Evolutionary conservation across 2,888 invertebrate species (phyloP), one percentile per base, ranked within the genome.

Genomic region (Microplitis deprimator): DNA sequence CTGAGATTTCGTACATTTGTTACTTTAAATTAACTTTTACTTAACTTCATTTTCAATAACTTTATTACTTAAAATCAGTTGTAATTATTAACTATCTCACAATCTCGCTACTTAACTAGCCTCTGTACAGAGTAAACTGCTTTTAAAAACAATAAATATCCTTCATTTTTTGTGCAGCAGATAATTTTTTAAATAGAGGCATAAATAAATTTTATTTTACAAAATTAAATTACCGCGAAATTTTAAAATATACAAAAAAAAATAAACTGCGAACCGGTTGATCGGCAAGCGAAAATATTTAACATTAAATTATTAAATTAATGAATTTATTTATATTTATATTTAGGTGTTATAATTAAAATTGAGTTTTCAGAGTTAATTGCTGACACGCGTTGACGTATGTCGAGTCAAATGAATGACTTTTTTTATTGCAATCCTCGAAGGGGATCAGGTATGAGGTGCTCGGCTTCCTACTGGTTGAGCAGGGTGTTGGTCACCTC

Each of bases 401-500:
- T 29, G 29, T 29, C 50, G 50, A 59, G 50, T 69, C 69, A 59
- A 20, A 69, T 59, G 29, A 29, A 29, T 3, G 62, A 62, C 17
- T 62, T 62, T 16, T 16, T 4, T 62, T 7, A n/a, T n/a, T 62
- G 62, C n/a, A 13, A 13, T 62, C 62, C n/a, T 62, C 16, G 16
- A 17, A 5, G 62, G 62, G 17, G n/a, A 29, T 29, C 29, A 13
- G 17, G 17, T 62, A 62, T n/a, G 62, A 62, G n/a, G 83, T 84
- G 83, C 78, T 82, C 83, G 77, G 84, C 80, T 84, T 87, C 13
- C 50, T 91, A 93, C 88, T 94, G 93, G 90, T 93, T 93, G 89
- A 94, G 92, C 87, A 94, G 89, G 85, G 94, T 94, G 91, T 94
- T 94, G 87, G 94, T 94, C 91, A 94, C 94, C 92, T 94, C 94